phyloP scores from a whole-genome alignment of 2,888 invertebrate species.

The Tuta absoluta region DNA sequence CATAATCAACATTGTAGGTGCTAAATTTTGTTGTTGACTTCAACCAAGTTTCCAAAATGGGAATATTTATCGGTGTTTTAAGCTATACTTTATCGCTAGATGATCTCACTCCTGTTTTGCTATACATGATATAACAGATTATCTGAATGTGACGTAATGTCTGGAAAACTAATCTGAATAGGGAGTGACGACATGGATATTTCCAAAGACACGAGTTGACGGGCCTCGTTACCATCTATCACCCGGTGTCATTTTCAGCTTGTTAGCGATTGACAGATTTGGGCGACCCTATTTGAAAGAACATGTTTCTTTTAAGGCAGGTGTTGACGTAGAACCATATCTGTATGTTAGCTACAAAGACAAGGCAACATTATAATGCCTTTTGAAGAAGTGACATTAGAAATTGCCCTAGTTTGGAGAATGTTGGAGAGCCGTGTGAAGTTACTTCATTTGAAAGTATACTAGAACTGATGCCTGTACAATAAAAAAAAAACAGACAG shows the following conservation, averaged over 20 bases:
- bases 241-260: constrained; percentile 22
- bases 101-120: constrained; percentile 5
- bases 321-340: constrained; percentile 11
- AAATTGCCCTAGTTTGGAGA: constrained; percentile 3
- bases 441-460: neutral
- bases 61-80: neutral
- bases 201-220: constrained; percentile 23
- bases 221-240: constrained; percentile 19
- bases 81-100: neutral
- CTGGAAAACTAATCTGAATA: constrained; percentile 25
- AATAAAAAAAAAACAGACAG: no score
- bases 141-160: constrained; percentile 9
- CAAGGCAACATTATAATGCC: constrained; percentile 6
- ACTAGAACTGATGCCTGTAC: no score
- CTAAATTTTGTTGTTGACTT: no score
- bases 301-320: constrained; percentile 16
- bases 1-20: neutral
- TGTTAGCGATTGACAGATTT: constrained; percentile 24
- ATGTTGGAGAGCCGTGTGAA: constrained; percentile 3
- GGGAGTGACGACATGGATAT: constrained; percentile 19
- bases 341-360: constrained; percentile 13
- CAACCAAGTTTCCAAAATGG: neutral
- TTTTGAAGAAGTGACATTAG: constrained; percentile 13
- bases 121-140: neutral
- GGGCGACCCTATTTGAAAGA: constrained; percentile 19